Evolutionary conservation across 1,140 invertebrate genomes (phyloP), one percentile per base, ranked within the genome.

Genomic region (Antheraea pernyi): DNA sequence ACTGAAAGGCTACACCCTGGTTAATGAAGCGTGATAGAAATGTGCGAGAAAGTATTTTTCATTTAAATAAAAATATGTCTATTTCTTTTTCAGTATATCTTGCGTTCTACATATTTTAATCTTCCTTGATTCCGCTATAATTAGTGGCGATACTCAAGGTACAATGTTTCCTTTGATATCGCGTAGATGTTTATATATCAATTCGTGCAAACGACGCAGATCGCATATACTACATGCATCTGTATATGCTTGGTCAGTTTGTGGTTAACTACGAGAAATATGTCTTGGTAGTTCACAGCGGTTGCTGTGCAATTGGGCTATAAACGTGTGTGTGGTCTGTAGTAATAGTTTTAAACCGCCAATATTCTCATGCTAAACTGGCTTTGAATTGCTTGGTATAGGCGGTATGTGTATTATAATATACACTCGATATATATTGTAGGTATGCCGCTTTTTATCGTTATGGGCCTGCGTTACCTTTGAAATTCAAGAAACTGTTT

Each of bases 11-110:
- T 30, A 66, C 48, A 42, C 46, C 42, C 46, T 46, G 39, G 19
- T 30, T 66, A 66, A 66, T 66, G 59, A 39, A 10, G 53, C 46
- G 62, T 65, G 46, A 58, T 16, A 53, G 46, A 53, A 53, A 53
- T 53, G 46, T 53, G 13, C 46, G 46, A 53, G 13, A 53, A 53
- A 53, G 46, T 13, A 13, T 53, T 53, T 53, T 53, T n/a, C 16
- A 11, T 53, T 53, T 13, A 53, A 16, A 53, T 53, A 53, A 1
- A n/a, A 53, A 53, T 53, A 16, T 16, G 13, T 53, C 16, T 48
- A 13, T 48, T 1, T 53, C 46, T 53, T 53, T 53, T 53, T n/a
- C 1, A 53, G 46, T 6, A 11, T 13, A 53, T 53, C 46, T 16
- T 13, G 46, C 9, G 5, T 16, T 16, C 4, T 13, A 53, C 46